Evolutionary conservation across 2,113 vertebrate genomes (phyloP), one percentile per base, ranked within the genome.

Genomic region (Ameiurus melas): DNA sequence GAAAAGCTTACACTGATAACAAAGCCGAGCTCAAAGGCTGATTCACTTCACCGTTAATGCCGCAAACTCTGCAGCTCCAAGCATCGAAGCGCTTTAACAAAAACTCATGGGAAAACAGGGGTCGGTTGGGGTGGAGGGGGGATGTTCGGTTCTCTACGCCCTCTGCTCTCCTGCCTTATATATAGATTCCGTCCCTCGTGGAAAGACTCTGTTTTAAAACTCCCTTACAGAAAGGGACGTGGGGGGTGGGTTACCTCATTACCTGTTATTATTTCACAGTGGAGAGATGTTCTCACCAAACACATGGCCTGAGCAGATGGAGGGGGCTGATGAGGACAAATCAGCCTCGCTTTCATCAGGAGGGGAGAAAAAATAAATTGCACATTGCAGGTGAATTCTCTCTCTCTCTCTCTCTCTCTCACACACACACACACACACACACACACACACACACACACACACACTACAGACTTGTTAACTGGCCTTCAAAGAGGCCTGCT

Each of bases 261-360:
- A 83, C 36, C 22, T 51, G 90, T 92, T 91, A 94, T 92, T 93
- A 90, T 94, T 94, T 92, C 85, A 93, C 89, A 75, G 87, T 90
- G 70, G 84, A 89, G 75, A 89, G 64, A 83, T 64, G 66, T 66
- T 87, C 86, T 89, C 92, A 0, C 43, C 43, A 47, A 47, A 93
- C 57, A 84, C 86, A 68, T 71, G 30, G 89, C 90, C 91, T 66
- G 73, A 88, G 92, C 92, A 94, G 89, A 92, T 53, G 71, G 85
- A 89, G 87, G 91, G 57, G 85, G 89, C 87, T 81, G 87, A 91
- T 73, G 90, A 93, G 90, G 91, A 90, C 86, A 90, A 92, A 94
- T 94, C 91, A 90, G 89, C 92, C 92, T 92, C 88, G 91, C 92
- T 93, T 92, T 89, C 86, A n/a, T 75, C 66, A 91, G 92, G 83